Base-by-base conservation (phyloP, 2,888 invertebrate genomes). In the Beris morrisii region DNA sequence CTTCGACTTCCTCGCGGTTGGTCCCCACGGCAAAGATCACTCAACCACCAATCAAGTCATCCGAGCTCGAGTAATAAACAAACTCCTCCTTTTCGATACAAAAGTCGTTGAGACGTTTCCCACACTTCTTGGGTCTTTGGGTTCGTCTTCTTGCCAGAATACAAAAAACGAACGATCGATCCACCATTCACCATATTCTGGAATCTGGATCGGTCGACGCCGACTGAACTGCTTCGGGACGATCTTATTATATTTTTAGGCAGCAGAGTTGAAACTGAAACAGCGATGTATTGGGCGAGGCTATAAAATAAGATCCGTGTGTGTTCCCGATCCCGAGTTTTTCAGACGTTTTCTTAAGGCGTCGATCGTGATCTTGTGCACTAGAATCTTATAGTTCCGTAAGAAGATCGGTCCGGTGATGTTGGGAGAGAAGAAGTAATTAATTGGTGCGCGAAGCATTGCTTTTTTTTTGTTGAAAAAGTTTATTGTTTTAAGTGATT, bases 31-130 rank as follows among this genome's bases (percentile, higher is more conserved):
- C 15, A 22, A 56, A 68, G 65, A 65, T 68, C 68, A 68, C 68
- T 68, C 68, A 68, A 52, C 65, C 65, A 65, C 68, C 68, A 68
- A 65, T 68, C 68, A 68, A 65, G 61, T 61, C 56, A 52, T 53
- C 50, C 32, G 44, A 55, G 55, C 56, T 68, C 32, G 45, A 68
- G 61, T 48, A 65, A 56, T 68, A 68, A 68, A 68, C 68, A 68
- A 68, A 68, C 68, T 68, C 68, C 68, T 65, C 68, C 68, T 68
- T 61, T 65, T 32, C 53, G 46, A 54, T 44, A 52, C 50, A 32
- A 52, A 44, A 53, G 50, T 44, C 28, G 9, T 31, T 13, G 43
- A 50, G 38, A 30, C 48, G 45, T n/a, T 55, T 67, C 57, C 64
- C 63, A 67, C 57, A 52, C 52, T 63, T 63, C 52, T n/a, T 22